A percentile compares a stretch with the other conserved stretches of the same genome.
Evolutionary conservation across 2,797 vertebrate genomes (phyloP).

Genomic region (Rhynchotus rufescens): DNA sequence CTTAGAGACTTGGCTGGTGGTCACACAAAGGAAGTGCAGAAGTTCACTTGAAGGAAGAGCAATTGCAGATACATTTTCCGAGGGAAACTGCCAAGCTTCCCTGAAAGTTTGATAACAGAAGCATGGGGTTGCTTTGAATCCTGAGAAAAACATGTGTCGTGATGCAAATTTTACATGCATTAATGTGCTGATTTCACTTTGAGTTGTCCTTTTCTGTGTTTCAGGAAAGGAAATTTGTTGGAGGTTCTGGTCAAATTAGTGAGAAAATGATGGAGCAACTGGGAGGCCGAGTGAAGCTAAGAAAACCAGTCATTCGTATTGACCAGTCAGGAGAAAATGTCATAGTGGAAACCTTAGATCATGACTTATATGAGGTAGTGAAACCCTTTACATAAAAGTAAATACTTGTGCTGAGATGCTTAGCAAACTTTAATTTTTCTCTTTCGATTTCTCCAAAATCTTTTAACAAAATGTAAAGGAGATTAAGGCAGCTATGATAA

Average conservation of each 20-base stretch:
- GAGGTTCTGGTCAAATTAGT: constrained; percentile 92
- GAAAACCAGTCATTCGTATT: constrained; percentile 88
- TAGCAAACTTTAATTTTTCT: not conserved
- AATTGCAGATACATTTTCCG: fast-evolving
- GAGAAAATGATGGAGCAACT: constrained; percentile 89
- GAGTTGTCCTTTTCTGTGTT: not conserved
- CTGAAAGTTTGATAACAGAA: not conserved
- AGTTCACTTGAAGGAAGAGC: not conserved
- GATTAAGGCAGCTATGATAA: not conserved
- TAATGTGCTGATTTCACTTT: not conserved
- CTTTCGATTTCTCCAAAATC: not conserved
- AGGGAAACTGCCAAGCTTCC: not conserved
- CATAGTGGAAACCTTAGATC: constrained; percentile 89
- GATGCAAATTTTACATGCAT: fast-evolving
- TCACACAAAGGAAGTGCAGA: not conserved
- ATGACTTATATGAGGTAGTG: constrained; percentile 86
- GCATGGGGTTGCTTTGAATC: not conserved
- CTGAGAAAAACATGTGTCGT: not conserved
- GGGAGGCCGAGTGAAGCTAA: constrained; percentile 87
- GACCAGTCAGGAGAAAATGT: constrained; percentile 88
- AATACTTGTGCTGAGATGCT: not conserved
- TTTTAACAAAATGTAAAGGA: not conserved
- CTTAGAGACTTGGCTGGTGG: not conserved
- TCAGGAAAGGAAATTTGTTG: constrained; percentile 95
- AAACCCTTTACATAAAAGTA: not conserved